Base-by-base conservation (phyloP, 2,113 vertebrate species). In the Odontesthes bonariensis region DNA sequence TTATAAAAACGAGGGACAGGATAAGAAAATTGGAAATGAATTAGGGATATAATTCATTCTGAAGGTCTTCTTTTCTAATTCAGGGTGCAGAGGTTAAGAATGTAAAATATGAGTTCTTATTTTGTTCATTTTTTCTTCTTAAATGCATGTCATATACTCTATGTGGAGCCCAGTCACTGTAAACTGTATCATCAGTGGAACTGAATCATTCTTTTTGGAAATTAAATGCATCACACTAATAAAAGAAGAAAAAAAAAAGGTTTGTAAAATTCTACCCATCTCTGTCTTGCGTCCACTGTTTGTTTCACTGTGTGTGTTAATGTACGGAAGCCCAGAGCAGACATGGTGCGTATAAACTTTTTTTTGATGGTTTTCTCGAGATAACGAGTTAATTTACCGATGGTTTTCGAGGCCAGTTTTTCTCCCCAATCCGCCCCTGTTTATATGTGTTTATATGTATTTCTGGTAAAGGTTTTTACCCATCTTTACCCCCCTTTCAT, bases 121-220 rank as follows among this genome's bases (percentile, higher is more conserved):
- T 68, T 51, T 84, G 49, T 78, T 66, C 63, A 5, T 27, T 79
- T 42, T 81, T 86, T 79, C 73, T 81, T 67, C 66, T 91, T 87
- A 79, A 74, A 32, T 92, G 94, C 94, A 94, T 94, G 93, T 93
- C 86, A 82, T 87, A 80, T 90, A 86, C 46, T 91, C 75, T 74
- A 62, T 84, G 90, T 93, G 81, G 82, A 93, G 90, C 82, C 89
- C 88, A 82, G 83, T 91, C 91, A 91, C 91, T 92, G 92, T 94
- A 92, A 93, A 87, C 81, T 83, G 72, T 90, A 81, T 86, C 83
- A 91, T 89, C 54, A 67, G 78, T 63, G 67, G 74, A 90, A 90
- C n/a, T 73, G 58, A 89, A 82, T 81, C 84, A 66, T 84, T 84
- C 73, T 86, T 89, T 92, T 93, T 91, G 90, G 86, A 86, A 90